Base-by-base conservation (phyloP, 2,797 vertebrate species). In the Lagocephalus sceleratus region DNA sequence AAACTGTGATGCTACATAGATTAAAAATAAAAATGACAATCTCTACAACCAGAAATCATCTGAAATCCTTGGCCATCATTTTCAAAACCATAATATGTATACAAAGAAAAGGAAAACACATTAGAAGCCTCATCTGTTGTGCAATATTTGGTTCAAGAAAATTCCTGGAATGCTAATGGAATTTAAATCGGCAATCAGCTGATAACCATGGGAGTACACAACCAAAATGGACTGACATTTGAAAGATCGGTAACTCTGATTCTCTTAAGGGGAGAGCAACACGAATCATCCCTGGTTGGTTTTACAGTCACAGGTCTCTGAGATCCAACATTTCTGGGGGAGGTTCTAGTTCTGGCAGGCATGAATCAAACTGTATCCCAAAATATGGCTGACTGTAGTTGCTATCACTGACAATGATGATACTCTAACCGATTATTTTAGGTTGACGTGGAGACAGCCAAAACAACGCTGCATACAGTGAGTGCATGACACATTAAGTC, bases 111-210 rank as follows among this genome's bases (percentile, higher is more conserved):
- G 32, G 47, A 75, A 63, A 39, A 25, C 32, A 57, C 73, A 76
- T 59, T 68, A 58, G 71, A 67, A 71, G 70, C 70, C 71, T 81
- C 81, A 86, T 88, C 81, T 85, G 82, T 69, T 75, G 61, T 73
- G 85, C 88, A 82, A 74, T 81, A 83, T 88, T 85, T 83, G 84
- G 83, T 89, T 85, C 70, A 69, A 78, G 69, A 79, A 83, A 60
- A 41, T 78, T 75, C 56, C 60, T 85, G 88, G 89, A 89, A 88
- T 88, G 87, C 72, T 56, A 73, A 83, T 66, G 69, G 47, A 49
- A 47, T 74, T 62, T 71, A 64, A 75, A 60, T 29, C 62, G 60
- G 73, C 65, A 58, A 61, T 58, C 42, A 35, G 75, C 55, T 54
- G 62, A 66, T 57, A 63, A 60, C 48, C 53, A 26, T 52, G 69